Evolutionary conservation across 2,888 invertebrate genomes (phyloP).

Genomic region (Leucophenga montana): DNA sequence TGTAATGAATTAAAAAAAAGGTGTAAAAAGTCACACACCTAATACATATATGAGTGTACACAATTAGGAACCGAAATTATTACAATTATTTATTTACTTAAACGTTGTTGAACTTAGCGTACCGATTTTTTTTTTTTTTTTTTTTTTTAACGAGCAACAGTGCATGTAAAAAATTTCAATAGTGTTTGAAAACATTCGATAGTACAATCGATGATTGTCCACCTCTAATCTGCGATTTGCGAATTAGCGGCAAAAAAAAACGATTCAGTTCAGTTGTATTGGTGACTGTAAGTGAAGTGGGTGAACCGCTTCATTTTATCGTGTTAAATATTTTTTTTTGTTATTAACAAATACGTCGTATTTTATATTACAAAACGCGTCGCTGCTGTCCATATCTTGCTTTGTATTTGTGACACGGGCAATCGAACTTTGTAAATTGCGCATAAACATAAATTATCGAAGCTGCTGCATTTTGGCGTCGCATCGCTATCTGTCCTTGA

Average conservation of each 20-base stretch:
- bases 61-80: no score
- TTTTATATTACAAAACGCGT: conserved; percentile 37
- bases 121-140: no score
- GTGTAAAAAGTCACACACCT: no score
- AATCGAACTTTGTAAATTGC: neutral
- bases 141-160: no score
- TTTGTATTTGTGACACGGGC: neutral
- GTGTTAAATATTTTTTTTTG: no score
- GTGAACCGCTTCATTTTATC: neutral
- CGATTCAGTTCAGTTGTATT: conserved; percentile 50
- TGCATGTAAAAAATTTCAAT: no score
- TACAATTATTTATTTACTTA: no score
- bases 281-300: conserved; percentile 39
- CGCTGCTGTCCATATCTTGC: conserved; percentile 30
- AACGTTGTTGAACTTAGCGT: no score
- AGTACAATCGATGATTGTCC: no score
- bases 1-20: no score
- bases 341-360: conserved; percentile 25
- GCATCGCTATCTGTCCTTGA: conserved; percentile 49
- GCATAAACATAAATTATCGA: conserved; percentile 24
- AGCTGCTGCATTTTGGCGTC: conserved; percentile 36
- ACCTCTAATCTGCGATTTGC: conserved; percentile 3
- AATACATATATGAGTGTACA: no score
- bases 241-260: conserved; percentile 36
- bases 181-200: no score